A percentile compares a stretch with the other conserved stretches of the same genome.
phyloP scores from a whole-genome alignment of 2,888 invertebrate genomes.

The Drosophila fungiperda region DNA sequence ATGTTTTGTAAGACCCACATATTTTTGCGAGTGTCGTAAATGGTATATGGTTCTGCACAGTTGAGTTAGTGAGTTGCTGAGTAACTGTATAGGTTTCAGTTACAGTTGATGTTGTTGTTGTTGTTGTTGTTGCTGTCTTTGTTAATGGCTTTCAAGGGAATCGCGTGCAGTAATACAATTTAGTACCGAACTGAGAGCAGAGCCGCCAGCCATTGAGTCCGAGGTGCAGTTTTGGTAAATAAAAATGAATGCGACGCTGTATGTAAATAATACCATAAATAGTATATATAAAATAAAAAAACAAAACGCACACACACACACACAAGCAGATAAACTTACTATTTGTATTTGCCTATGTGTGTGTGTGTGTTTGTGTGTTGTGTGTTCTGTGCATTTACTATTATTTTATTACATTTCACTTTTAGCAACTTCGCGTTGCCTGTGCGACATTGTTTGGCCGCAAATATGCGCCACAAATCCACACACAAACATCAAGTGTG shows the following conservation, averaged over 20 bases:
- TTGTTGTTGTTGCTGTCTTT: slow-evolving; percentile 45
- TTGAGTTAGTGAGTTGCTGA: slow-evolving; percentile 51
- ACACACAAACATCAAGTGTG: slow-evolving; percentile 18
- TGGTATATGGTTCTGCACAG: slow-evolving; percentile 40
- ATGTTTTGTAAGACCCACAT: not conserved
- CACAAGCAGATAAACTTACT: slow-evolving; percentile 1
- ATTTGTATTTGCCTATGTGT: slow-evolving; percentile 5
- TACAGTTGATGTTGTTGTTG: slow-evolving; percentile 30
- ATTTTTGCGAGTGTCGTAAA: slow-evolving; percentile 13
- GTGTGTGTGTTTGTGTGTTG: slow-evolving; percentile 1
- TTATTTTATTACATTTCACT: slow-evolving; percentile 73
- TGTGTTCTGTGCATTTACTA: slow-evolving; percentile 68
- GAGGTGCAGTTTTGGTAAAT: slow-evolving; percentile 48
- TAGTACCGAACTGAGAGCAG: slow-evolving; percentile 46
- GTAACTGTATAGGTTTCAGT: slow-evolving; percentile 36
- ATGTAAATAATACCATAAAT: slow-evolving; percentile 60
- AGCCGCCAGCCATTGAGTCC: slow-evolving; percentile 16
- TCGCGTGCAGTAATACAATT: slow-evolving; percentile 78
- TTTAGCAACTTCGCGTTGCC: slow-evolving; percentile 54
- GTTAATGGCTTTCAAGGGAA: slow-evolving; percentile 78
- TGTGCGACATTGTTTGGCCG: slow-evolving; percentile 68
- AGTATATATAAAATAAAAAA: slow-evolving; percentile 25
- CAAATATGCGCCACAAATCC: slow-evolving; percentile 65
- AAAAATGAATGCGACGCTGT: slow-evolving; percentile 48
- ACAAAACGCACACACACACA: not conserved